Evolutionary conservation across 2,888 invertebrate species (phyloP), one percentile per base, ranked within the genome.

Genomic region (Melikaiella ostensackeni): DNA sequence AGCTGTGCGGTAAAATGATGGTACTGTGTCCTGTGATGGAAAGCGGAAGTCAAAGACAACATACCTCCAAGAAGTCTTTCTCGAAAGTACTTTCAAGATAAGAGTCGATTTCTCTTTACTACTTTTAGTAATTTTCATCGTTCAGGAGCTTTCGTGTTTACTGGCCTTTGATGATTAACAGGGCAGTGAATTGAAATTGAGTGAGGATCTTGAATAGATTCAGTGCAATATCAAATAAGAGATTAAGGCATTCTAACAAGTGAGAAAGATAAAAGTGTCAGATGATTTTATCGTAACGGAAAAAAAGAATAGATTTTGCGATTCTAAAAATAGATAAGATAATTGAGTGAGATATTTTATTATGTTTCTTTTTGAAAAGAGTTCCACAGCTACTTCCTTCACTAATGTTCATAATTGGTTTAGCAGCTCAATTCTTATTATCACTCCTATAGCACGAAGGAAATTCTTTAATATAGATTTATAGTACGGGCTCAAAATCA

Each of bases 81-180:
- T 42, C 13, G 4, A 24, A 64, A 7, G 38, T n/a, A 38, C 64
- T 42, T 64, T 64, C 35, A 24, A 38, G 64, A 42, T 35, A 64
- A 38, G 24, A 64, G 21, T 24, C 7, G 21, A 42, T 64, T 64
- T 38, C 16, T 38, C 16, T 64, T 24, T 64, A 38, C 63, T 33
- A 9, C 38, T 64, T 64, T 42, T 13, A 11, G 64, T n/a, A 64
- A 38, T 64, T n/a, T 42, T 24, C 64, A 4, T 64, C 35, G 13
- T n/a, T 24, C 64, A 38, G 24, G 21, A 42, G 38, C 38, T 64
- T 64, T 42, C 42, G 64, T 64, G 16, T 64, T 64, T 64, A 24
- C 38, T 38, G 13, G 16, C 6, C 24, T 42, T 64, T 64, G n/a
- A 33, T 8, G n/a, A n/a, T 62, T 4, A 27, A 62, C n/a, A n/a